Evolutionary conservation across 2,888 invertebrate species (phyloP), one percentile per base, ranked within the genome.

Genomic region (Caenorhabditis sp.): DNA sequence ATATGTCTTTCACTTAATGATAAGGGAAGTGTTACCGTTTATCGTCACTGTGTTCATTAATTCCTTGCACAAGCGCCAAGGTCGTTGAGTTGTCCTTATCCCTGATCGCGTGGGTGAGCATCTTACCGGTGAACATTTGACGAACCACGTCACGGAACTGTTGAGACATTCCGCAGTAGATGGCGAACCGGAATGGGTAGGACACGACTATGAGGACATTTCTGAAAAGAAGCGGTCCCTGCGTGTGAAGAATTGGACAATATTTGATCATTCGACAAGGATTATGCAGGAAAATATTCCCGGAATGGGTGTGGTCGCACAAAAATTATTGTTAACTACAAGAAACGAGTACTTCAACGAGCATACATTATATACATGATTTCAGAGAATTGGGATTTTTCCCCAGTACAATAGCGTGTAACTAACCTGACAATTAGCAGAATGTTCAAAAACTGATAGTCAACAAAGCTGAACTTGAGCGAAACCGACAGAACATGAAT

Each of bases 171-270:
- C 86, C 84, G 89, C 95, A 96, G 89, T 96, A 96, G 81, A 96
- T 95, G 74, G 95, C 95, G 88, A 96, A 96, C 90, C 96, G 95
- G 70, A 91, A 85, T 11, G 95, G 95, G 90, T 95, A 95, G 50
- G 94, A 94, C 39, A 95, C 92, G 71, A 95, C 93, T 75, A 96
- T 94, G 89, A 95, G 93, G 90, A 96, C 95, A 91, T 96, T 96
- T 11, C 94, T 87, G 41, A 63, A 85, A n/a, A n/a, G n/a, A n/a
- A n/a, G n/a, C n/a, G n/a, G n/a, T n/a, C n/a, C n/a, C n/a, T n/a
- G n/a, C n/a, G n/a, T n/a, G n/a, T n/a, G n/a, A n/a, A n/a, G n/a
- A n/a, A n/a, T n/a, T 17, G 32, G 17, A 22, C 17, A 45, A 15
- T 56, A 15, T 50, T 46, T 7, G n/a, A 9, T 17, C 20, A 17